These are phyloP conservation scores for Sciaenops ocellatus DNA, from an alignment of 2,797 vertebrate species.

Conservation along the genomic window DNA sequence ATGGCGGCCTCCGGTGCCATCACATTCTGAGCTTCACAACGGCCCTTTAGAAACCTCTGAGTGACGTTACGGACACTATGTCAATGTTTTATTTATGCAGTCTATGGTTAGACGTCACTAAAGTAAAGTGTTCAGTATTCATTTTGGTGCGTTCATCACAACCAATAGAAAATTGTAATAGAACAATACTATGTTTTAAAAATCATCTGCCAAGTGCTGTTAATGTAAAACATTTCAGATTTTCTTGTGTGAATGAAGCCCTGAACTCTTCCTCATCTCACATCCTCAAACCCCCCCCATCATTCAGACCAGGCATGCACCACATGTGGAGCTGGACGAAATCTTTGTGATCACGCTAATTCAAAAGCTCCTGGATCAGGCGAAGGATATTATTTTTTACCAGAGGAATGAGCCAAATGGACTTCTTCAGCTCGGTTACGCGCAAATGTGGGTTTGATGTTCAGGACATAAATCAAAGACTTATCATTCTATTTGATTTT, in stretches of 20 bases:
- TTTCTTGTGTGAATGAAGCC: not conserved
- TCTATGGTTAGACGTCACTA: no score
- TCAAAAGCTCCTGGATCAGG: slow-evolving; percentile 62
- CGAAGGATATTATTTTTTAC: slow-evolving; percentile 59
- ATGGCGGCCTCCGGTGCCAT: no score
- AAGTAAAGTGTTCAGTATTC: no score
- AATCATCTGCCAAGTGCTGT: not conserved
- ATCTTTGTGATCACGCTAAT: slow-evolving; percentile 64
- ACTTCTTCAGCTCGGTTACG: slow-evolving; percentile 37
- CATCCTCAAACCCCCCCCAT: not conserved
- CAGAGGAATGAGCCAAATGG: slow-evolving; percentile 45
- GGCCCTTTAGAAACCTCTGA: no score
- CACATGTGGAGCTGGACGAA: slow-evolving; percentile 25
- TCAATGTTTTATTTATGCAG: no score
- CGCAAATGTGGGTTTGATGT: slow-evolving; percentile 58
- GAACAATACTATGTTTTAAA: not conserved
- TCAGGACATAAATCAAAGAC: slow-evolving; percentile 78
- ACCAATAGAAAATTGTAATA: not conserved
- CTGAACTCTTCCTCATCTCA: not conserved
- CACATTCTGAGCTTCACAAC: no score
- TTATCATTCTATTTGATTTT: slow-evolving; percentile 82
- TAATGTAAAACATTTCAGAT: not conserved
- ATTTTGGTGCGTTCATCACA: not conserved
- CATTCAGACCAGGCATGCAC: not conserved
- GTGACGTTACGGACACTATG: no score